phyloP scores from a whole-genome alignment of 2,113 vertebrate species.

The Hydrochoerus hydrochaeris region DNA sequence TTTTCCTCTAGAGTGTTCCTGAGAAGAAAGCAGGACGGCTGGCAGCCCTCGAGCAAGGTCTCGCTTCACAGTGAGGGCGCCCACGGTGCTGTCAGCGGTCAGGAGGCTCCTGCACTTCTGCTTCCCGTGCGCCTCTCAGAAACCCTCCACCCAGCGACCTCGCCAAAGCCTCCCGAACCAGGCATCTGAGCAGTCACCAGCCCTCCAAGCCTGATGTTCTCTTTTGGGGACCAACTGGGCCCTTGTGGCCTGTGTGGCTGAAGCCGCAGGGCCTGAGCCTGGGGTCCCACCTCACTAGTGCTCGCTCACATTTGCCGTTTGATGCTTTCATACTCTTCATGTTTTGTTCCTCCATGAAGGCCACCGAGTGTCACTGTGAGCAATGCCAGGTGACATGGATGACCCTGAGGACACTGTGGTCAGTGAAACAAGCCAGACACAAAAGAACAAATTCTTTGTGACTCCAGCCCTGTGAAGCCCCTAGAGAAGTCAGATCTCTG shows the following conservation, averaged over 20 bases:
- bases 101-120: too few relatives aligned
- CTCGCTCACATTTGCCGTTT: too few relatives aligned
- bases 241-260: background rate
- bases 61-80: accelerated
- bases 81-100: background rate
- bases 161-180: background rate
- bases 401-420: too few relatives aligned
- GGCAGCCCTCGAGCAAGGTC: background rate
- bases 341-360: too few relatives aligned
- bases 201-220: background rate
- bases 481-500: background rate
- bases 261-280: too few relatives aligned
- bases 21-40: background rate
- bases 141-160: background rate
- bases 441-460: too few relatives aligned
- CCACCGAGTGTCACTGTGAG: too few relatives aligned
- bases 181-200: background rate
- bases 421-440: too few relatives aligned
- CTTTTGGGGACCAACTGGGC: background rate
- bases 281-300: too few relatives aligned
- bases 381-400: too few relatives aligned
- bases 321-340: too few relatives aligned
- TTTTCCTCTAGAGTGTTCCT: background rate
- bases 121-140: accelerated
- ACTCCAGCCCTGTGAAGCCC: background rate